These are phyloP conservation scores for Dorcus parallelipipedus DNA, from an alignment of 2,888 invertebrate genomes.

Conservation along the genomic window DNA sequence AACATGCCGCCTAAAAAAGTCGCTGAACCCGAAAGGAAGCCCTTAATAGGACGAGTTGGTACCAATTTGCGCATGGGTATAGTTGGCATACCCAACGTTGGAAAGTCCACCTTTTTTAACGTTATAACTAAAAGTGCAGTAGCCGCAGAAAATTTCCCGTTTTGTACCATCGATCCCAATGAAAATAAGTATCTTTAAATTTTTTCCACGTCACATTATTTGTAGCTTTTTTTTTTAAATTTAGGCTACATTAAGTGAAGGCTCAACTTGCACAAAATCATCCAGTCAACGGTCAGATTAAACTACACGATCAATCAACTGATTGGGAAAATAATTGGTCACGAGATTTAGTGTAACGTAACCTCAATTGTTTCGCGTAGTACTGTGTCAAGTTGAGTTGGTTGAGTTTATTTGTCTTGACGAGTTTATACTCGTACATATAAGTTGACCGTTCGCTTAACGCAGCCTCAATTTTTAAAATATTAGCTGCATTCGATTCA, in stretches of 20 bases:
- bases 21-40: constrained; percentile 83
- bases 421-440: no score
- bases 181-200: constrained; percentile 86
- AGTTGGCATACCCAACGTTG: constrained; percentile 95
- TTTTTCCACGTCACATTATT: no score
- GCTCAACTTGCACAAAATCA: no score
- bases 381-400: no score
- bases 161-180: constrained; percentile 99
- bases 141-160: constrained; percentile 98
- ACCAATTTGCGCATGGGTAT: constrained; percentile 97
- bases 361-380: no score
- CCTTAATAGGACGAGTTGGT: constrained; percentile 90
- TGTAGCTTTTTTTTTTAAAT: no score
- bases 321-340: background rate
- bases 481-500: no score
- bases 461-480: no score
- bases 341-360: no score
- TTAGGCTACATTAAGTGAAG: no score
- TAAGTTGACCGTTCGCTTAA: background rate
- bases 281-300: no score
- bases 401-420: background rate
- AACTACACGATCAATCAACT: background rate
- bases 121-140: constrained; percentile 96
- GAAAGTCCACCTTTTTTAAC: constrained; percentile 99
- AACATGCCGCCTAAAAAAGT: constrained; percentile 85